Percentiles rank a stretch among this genome's conserved stretches.
phyloP scores from a whole-genome alignment of 2,888 invertebrate species.

The Orchesellides sinensis region DNA sequence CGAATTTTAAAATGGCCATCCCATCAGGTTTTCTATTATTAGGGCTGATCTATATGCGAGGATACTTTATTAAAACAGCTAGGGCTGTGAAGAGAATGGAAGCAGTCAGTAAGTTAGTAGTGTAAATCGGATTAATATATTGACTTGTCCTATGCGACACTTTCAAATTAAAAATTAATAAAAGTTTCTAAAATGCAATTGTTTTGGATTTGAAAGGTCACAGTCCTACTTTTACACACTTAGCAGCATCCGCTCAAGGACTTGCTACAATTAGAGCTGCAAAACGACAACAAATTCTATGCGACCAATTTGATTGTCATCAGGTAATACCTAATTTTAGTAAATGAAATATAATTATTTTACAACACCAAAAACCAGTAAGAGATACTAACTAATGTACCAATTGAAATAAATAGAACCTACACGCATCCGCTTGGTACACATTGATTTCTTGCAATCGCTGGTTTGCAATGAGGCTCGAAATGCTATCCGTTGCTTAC shows the following conservation, averaged over 20 bases:
- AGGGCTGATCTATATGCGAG: conserved; percentile 79
- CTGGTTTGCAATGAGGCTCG: conserved; percentile 96
- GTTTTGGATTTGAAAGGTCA: too few species aligned
- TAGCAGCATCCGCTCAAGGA: conserved; percentile 93
- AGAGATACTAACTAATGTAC: too few species aligned
- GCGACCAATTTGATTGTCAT: conserved; percentile 85
- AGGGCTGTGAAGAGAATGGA: conserved; percentile 84
- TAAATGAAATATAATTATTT: background rate
- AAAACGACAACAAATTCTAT: conserved; percentile 86
- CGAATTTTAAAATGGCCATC: conserved; percentile 77
- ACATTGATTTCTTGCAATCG: conserved; percentile 88
- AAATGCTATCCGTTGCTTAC: conserved; percentile 91
- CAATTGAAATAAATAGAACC: conserved; percentile 58
- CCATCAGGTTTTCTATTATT: conserved; percentile 76
- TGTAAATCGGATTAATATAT: background rate
- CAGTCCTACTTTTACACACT: conserved; percentile 95
- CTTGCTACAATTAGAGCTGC: conserved; percentile 94
- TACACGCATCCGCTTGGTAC: conserved; percentile 94
- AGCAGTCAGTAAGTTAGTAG: conserved; percentile 76
- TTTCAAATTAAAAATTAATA: too few species aligned
- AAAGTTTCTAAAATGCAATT: too few species aligned
- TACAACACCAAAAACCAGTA: too few species aligned
- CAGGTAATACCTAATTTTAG: conserved; percentile 83
- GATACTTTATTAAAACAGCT: conserved; percentile 88
- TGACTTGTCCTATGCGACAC: too few species aligned